phyloP scores from a whole-genome alignment of 92 coral and sea anemone species.

The Phenganax marumi region DNA sequence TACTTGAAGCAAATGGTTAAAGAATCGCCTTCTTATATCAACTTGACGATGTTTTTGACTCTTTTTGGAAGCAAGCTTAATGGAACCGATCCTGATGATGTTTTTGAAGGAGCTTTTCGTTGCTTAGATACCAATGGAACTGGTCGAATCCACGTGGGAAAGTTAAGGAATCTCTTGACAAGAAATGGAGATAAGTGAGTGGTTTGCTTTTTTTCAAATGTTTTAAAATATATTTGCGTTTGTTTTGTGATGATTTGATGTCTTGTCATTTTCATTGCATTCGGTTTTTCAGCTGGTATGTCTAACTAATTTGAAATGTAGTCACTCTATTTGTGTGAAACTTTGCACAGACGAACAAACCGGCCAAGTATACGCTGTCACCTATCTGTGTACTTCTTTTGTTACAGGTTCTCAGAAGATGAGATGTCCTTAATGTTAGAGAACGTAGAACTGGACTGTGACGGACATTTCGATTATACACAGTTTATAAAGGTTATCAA shows the following conservation, averaged over 20 bases:
- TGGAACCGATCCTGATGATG: conserved; percentile 98
- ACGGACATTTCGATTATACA: conserved; percentile 30
- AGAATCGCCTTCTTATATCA: conserved; percentile 87
- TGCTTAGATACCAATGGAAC: conserved; percentile 75
- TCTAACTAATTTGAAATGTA: not conserved
- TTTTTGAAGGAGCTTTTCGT: conserved; percentile 80
- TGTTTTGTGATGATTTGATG: not conserved
- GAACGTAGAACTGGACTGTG: conserved; percentile 26
- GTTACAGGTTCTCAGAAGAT: conserved; percentile 26
- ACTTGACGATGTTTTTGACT: conserved; percentile 93
- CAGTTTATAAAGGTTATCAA: conserved; percentile 32
- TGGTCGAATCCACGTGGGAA: conserved; percentile 82
- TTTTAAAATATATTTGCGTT: not conserved
- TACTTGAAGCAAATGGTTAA: conserved; percentile 78
- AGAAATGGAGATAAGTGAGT: conserved; percentile 74
- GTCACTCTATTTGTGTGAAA: no score
- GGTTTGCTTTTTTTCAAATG: not conserved
- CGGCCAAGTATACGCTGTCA: not conserved
- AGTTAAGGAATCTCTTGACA: conserved; percentile 63
- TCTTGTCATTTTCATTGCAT: not conserved
- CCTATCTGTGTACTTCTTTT: not conserved
- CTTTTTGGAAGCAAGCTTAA: conserved; percentile 93
- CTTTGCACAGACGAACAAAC: no score
- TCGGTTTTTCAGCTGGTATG: not conserved
- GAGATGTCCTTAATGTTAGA: conserved; percentile 28